phyloP scores from a whole-genome alignment of 2,113 vertebrate species.

The Cheilinus undulatus region DNA sequence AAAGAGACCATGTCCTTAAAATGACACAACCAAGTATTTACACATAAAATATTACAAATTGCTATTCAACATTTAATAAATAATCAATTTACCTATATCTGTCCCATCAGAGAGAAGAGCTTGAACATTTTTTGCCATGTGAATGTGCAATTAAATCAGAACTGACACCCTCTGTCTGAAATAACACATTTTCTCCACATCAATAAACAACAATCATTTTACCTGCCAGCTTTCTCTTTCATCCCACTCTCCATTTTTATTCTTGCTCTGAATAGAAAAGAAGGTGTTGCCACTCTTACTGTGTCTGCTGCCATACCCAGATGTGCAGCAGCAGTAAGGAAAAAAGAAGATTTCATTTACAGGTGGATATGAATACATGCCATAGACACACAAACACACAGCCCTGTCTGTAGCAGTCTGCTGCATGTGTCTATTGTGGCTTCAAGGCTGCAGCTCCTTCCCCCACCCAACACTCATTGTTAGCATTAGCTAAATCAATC shows the following conservation, averaged over 20 bases:
- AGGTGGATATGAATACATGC: slow-evolving; percentile 9
- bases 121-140: slow-evolving; percentile 54
- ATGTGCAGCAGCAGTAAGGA: slow-evolving; percentile 42
- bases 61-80: slow-evolving; percentile 48
- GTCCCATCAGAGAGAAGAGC: slow-evolving; percentile 21
- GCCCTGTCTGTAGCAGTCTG: slow-evolving; percentile 6
- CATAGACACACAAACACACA: neutral
- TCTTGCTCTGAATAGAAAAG: neutral
- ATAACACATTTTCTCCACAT: slow-evolving; percentile 8
- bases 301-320: slow-evolving; percentile 15
- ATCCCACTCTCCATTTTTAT: slow-evolving; percentile 26
- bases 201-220: slow-evolving; percentile 36
- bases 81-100: slow-evolving; percentile 38
- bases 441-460: slow-evolving; percentile 56
- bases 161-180: slow-evolving; percentile 31
- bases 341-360: slow-evolving; percentile 12
- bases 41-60: slow-evolving; percentile 19
- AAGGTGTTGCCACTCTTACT: neutral
- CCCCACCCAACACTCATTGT: slow-evolving; percentile 27
- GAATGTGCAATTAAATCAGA: slow-evolving; percentile 49
- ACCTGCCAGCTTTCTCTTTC: slow-evolving; percentile 41
- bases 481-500: slow-evolving; percentile 75
- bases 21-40: slow-evolving; percentile 1
- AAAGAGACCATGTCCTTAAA: too few species aligned
- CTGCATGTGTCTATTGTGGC: slow-evolving; percentile 14